Evolutionary conservation across 2,888 invertebrate genomes (phyloP), one percentile per base, ranked within the genome.

Genomic region (Acrobasis consociella): DNA sequence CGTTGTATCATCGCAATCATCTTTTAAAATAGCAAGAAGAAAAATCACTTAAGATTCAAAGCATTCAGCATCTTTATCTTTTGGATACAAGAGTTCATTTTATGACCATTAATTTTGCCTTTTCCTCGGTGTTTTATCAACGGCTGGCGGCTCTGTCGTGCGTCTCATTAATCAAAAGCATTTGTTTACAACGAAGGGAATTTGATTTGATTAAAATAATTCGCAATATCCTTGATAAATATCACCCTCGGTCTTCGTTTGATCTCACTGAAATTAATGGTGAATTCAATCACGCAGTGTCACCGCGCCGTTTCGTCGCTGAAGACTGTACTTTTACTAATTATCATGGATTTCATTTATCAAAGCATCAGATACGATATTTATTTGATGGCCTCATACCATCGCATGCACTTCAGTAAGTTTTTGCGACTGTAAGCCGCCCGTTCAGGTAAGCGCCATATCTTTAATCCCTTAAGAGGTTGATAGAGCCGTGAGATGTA

Each of bases 161-260:
- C 84, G 91, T 88, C 91, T 89, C 92, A 92, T 92, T 92, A 92
- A 92, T 92, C 92, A 92, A 91, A 91, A 91, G 89, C 92, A 92
- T 92, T 92, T 92, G 92, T 92, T 92, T 92, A 92, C 91, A 92
- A 91, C 87, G 91, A 87, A 91, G 91, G 90, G 91, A 92, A 91
- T 92, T 91, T 91, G 91, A 92, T 91, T 92, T 92, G 91, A 92
- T 92, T 92, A 92, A 91, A 92, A 92, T 92, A 92, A 91, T 92
- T 90, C 91, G 91, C 91, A 92, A 92, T 91, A 92, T 92, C 92
- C 91, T 91, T 92, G 91, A 91, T 92, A 92, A 91, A 91, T 92
- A 92, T 91, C 91, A 91, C 92, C 91, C 91, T 89, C 91, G 84
- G 85, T 91, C 91, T 91, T 79, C 91, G 92, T 92, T 92, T 92